Evolutionary conservation across 2,888 invertebrate species (phyloP).

Genomic region (Erebia ligea): DNA sequence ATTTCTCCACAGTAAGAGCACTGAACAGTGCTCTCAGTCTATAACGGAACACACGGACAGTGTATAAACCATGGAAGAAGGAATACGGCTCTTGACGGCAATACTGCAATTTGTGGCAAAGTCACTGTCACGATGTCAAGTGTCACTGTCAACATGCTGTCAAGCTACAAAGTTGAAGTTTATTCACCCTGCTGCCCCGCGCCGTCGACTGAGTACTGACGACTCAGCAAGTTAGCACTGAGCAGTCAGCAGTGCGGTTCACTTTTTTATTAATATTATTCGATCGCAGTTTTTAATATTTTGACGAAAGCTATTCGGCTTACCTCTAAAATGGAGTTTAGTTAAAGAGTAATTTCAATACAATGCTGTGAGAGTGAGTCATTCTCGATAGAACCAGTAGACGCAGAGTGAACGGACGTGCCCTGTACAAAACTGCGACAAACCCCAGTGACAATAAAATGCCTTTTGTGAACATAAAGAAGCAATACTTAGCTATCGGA

Average conservation of each 20-base stretch:
- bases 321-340: conserved; percentile 24
- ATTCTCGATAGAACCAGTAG: conserved; percentile 22
- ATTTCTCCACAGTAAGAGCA: too few relatives aligned
- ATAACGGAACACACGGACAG: too few relatives aligned
- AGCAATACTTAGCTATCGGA: conserved; percentile 75
- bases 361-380: conserved; percentile 34
- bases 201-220: conserved; percentile 23
- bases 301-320: not conserved
- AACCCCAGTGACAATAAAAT: conserved; percentile 57
- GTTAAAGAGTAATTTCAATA: conserved; percentile 30
- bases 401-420: conserved; percentile 34
- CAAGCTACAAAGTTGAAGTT: conserved; percentile 17
- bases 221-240: too few relatives aligned
- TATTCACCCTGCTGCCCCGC: conserved; percentile 28
- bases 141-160: conserved; percentile 14
- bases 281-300: not conserved
- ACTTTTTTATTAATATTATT: conserved; percentile 14
- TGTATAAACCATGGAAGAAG: too few relatives aligned
- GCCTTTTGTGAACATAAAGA: conserved; percentile 76
- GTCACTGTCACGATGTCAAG: not conserved
- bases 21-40: too few relatives aligned
- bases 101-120: not conserved
- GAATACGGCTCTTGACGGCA: too few relatives aligned
- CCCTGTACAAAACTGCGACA: conserved; percentile 29
- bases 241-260: conserved; percentile 12